Base-by-base conservation (phyloP, 2,113 vertebrate species). In the Percina caprodes region DNA sequence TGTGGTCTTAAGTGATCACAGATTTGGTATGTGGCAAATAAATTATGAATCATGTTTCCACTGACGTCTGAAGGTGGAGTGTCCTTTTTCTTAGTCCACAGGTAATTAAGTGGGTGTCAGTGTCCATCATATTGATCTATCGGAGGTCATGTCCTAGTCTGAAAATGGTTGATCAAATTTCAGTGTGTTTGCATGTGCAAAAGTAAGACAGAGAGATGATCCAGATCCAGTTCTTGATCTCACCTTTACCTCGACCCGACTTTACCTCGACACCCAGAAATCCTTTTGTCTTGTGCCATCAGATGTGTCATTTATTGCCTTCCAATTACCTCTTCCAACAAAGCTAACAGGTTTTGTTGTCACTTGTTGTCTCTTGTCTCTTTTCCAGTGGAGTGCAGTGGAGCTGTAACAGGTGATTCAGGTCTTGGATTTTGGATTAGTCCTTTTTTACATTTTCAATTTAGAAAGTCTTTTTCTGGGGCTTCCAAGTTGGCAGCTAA, bases 1-100 rank as follows among this genome's bases (percentile, higher is more conserved):
- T 75, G 66, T 69, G 80, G 58, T 84, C 84, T 68, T 79, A 61
- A 89, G 77, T 82, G 76, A 90, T 90, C 72, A 56, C 60, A 35
- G 68, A 83, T 82, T 83, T 88, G 70, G 87, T 79, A 74, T 59
- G 48, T 23, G 58, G 26, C 65, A 33, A 42, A 91, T 95, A 33
- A 87, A 93, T 94, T 83, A 93, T 92, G 82, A 42, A 94, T 88
- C 65, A 46, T 19, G 61, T 90, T 88, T 90, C 86, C 77, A 87
- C 83, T 39, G 55, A 75, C n/a, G 39, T 71, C 74, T 76, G 46
- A 61, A 68, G 68, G 56, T 77, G 66, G 77, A 69, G 52, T 85
- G 86, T 88, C 67, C 46, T 68, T 81, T 80, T 77, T 56, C 66
- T 55, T 51, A 30, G 35, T 63, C 49, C 48, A 13, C 54, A 51